Conservation (phyloP, 2,888 invertebrate genomes). For the Lithophane ornitopus region DNA sequence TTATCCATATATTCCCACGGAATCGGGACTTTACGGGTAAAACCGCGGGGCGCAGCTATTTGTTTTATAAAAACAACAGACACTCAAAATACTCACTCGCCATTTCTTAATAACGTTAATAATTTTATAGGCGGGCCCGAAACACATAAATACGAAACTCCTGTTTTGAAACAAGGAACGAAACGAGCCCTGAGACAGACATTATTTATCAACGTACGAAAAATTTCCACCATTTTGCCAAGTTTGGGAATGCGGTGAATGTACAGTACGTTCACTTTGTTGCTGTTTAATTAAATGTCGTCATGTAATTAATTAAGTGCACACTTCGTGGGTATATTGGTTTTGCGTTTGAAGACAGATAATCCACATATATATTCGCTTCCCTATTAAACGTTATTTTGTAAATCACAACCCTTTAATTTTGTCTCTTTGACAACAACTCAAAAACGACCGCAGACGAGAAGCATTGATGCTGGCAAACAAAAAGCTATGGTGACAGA, state of each 20-base stretch:
- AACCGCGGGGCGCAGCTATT: too few species aligned
- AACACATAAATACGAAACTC: conserved; percentile 51
- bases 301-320: conserved; percentile 53
- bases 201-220: conserved; percentile 57
- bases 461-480: background rate
- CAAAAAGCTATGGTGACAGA: background rate
- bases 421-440: background rate
- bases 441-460: background rate
- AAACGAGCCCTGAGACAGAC: conserved; percentile 42
- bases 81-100: conserved; percentile 20
- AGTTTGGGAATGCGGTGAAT: conserved; percentile 47
- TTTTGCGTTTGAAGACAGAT: conserved; percentile 22
- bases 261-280: conserved; percentile 45
- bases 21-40: too few species aligned
- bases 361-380: conserved; percentile 19
- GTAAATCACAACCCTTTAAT: background rate
- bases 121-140: conserved; percentile 37
- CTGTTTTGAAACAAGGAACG: conserved; percentile 40
- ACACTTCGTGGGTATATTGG: conserved; percentile 26
- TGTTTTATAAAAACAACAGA: conserved; percentile 7
- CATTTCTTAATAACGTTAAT: conserved; percentile 51
- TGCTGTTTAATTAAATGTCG: conserved; percentile 58
- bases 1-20: too few species aligned
- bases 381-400: background rate
- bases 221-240: conserved; percentile 37